Base-by-base conservation (phyloP, 1,140 invertebrate genomes). In the Cotesia chilonis region DNA sequence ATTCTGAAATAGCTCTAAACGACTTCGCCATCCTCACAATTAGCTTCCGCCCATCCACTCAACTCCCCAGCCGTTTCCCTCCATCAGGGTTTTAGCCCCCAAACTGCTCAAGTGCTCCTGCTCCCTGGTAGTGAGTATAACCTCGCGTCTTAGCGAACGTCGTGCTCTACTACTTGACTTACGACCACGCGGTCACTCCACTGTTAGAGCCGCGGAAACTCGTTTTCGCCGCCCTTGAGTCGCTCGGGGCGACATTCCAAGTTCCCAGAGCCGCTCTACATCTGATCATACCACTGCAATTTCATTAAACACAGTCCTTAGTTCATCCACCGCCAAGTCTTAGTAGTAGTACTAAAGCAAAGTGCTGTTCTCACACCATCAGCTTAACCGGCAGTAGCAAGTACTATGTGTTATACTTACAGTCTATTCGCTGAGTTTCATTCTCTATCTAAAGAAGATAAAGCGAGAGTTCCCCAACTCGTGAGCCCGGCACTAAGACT, bases 381-480 rank as follows among this genome's bases (percentile, higher is more conserved):
- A 47, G 9, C 41, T 9, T 52, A 61, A 36, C 70, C 36, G 51
- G 52, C 61, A 71, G 28, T 28, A 28, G 28, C 28, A 28, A 28
- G 28, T 28, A 28, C 28, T 28, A 28, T 28, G 28, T 28, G 28
- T 28, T 28, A 28, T 28, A 28, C 28, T 28, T 28, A 28, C 28
- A 28, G 38, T 37, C 20, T 57, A 61, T 14, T 36, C 47, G 64
- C 28, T 65, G 55, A 72, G 59, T 72, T 72, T 72, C 54, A 72
- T 67, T 60, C 64, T 36, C n/a, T 72, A 72, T 72, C 70, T 72
- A 60, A 66, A 72, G 70, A 67, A 72, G 70, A 72, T 72, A 72
- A 72, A 72, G 65, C 70, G 70, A 60, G 64, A 72, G 63, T 72
- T 60, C 54, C 52, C 70, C 54, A 72, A 66, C 52, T 67, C 54